These are phyloP conservation scores for Rynchops niger DNA, from an alignment of 2,113 vertebrate species.

Conservation along the genomic window DNA sequence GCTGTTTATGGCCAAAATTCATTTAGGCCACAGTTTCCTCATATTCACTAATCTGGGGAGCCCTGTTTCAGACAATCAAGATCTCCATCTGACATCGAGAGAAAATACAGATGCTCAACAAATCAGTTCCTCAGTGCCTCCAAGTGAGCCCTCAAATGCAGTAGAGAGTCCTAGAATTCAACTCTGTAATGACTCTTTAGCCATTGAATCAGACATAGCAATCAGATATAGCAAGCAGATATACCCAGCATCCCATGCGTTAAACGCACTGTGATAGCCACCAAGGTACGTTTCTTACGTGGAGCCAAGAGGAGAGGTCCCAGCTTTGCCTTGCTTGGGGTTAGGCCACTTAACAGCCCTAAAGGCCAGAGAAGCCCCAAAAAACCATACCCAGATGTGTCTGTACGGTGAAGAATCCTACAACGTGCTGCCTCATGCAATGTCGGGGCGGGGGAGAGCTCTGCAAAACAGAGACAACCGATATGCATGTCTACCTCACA, in stretches of 20 bases:
- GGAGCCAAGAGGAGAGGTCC: not conserved
- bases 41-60: not conserved
- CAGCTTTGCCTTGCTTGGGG: not conserved
- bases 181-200: not conserved
- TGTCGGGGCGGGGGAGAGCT: rapidly evolving
- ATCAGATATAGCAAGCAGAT: not conserved
- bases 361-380: not conserved
- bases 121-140: not conserved
- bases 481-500: rapidly evolving
- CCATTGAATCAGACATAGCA: not conserved
- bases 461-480: not conserved
- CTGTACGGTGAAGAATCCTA: not conserved
- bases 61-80: not conserved
- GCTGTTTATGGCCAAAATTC: not conserved
- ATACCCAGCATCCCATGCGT: not conserved
- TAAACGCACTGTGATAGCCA: not conserved
- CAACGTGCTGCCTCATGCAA: not conserved
- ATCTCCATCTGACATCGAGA: not conserved
- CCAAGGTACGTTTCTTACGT: rapidly evolving
- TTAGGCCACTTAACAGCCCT: not conserved
- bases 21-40: not conserved
- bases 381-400: not conserved
- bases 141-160: not conserved
- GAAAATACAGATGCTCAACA: not conserved
- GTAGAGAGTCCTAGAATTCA: not conserved